These are phyloP conservation scores for Agonopterix subpropinquella DNA, from an alignment of 2,888 invertebrate genomes.

Conservation along the genomic window DNA sequence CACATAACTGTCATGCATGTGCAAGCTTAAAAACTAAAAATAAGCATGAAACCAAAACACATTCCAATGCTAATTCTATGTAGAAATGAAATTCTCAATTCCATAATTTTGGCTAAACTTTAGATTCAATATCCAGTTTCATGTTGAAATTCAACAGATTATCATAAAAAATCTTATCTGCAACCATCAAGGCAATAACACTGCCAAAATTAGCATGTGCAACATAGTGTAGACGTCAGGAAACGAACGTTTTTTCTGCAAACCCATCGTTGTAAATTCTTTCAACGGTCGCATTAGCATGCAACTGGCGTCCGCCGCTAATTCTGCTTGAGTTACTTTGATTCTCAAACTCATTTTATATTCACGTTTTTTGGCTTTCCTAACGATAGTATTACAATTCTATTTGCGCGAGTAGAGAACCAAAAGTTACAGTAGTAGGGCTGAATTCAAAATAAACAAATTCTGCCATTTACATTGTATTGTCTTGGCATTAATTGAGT, in stretches of 20 bases:
- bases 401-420: too few relatives aligned
- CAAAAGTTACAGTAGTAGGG: too few relatives aligned
- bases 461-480: slow-evolving; percentile 9
- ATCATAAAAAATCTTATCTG: slow-evolving; percentile 8
- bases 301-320: slow-evolving; percentile 35
- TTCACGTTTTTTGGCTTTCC: not conserved
- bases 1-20: too few relatives aligned
- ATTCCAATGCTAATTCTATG: too few relatives aligned
- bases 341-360: slow-evolving; percentile 15
- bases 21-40: too few relatives aligned
- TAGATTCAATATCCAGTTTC: too few relatives aligned
- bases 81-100: too few relatives aligned
- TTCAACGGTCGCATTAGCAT: slow-evolving; percentile 31
- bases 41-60: not conserved
- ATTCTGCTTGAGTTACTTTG: slow-evolving; percentile 26
- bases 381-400: not conserved
- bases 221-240: slow-evolving; percentile 39
- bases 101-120: too few relatives aligned
- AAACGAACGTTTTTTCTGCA: slow-evolving; percentile 40
- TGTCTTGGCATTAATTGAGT: slow-evolving; percentile 30
- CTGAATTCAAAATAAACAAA: slow-evolving; percentile 21
- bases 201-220: slow-evolving; percentile 36
- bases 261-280: slow-evolving; percentile 26
- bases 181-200: slow-evolving; percentile 2
- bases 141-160: not conserved